phyloP scores from a whole-genome alignment of 2,113 vertebrate species.

The Motacilla tschutschensis region DNA sequence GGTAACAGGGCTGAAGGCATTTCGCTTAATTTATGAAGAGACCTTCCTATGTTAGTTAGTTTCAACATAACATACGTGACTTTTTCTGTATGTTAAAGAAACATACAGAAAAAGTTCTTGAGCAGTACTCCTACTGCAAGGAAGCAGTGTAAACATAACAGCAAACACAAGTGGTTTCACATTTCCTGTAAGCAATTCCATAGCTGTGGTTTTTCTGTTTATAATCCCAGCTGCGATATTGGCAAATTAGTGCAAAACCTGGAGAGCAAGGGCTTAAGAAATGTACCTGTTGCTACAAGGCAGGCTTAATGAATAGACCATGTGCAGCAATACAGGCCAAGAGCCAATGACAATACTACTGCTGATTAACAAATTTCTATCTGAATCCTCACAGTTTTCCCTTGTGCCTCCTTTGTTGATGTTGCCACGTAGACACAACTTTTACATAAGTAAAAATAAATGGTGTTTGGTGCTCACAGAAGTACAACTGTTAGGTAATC shows the following conservation, averaged over 20 bases:
- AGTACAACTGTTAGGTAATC: neutral
- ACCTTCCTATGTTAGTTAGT: neutral
- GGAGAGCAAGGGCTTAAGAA: neutral
- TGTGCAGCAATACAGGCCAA: neutral
- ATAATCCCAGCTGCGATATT: neutral
- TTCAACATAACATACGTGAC: neutral
- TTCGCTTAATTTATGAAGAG: neutral
- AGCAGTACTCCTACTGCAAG: neutral
- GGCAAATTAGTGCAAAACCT: neutral
- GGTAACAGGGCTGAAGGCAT: neutral
- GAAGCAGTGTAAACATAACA: neutral
- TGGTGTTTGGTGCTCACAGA: neutral
- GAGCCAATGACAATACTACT: neutral
- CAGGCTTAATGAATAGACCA: neutral
- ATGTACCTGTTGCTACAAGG: neutral
- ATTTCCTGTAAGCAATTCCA: neutral
- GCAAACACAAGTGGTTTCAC: neutral
- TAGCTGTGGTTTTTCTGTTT: neutral
- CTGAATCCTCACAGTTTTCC: neutral
- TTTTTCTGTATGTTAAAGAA: neutral
- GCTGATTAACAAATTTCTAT: neutral
- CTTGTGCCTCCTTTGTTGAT: neutral
- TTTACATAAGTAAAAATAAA: neutral
- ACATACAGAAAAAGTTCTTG: too few species aligned
- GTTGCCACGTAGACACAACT: neutral